Evolutionary conservation across 1,140 invertebrate species (phyloP).

Genomic region (Gryon sp.): DNA sequence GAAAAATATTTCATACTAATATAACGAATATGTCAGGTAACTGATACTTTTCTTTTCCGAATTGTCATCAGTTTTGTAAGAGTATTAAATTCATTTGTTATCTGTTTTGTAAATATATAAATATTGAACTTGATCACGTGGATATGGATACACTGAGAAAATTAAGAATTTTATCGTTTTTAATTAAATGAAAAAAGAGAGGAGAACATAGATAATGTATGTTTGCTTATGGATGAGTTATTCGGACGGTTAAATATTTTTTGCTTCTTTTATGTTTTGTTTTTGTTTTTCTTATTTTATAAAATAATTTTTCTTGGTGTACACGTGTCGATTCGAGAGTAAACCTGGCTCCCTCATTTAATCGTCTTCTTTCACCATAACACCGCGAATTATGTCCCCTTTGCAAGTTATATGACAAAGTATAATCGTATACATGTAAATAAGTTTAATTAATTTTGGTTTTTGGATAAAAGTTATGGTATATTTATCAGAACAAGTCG

Average conservation of each 20-base stretch:
- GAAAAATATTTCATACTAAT: slow-evolving; percentile 48
- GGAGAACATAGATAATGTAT: too few relatives aligned
- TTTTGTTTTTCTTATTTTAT: too few relatives aligned
- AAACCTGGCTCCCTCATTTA: background rate
- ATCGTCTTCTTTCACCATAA: too few relatives aligned
- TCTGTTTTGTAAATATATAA: slow-evolving; percentile 37
- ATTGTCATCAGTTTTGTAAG: slow-evolving; percentile 20
- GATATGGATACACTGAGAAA: slow-evolving; percentile 9
- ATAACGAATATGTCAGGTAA: slow-evolving; percentile 15
- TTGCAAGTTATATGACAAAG: slow-evolving; percentile 27
- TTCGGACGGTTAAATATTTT: too few relatives aligned
- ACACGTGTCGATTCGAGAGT: background rate
- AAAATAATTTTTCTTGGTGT: background rate
- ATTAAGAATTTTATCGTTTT: too few relatives aligned
- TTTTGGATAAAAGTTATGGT: slow-evolving; percentile 34
- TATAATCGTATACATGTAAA: slow-evolving; percentile 46
- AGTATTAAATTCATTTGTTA: slow-evolving; percentile 50
- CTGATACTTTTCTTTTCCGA: slow-evolving; percentile 27
- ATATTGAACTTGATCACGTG: slow-evolving; percentile 17
- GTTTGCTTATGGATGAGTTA: too few relatives aligned
- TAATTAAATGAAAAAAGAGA: too few relatives aligned
- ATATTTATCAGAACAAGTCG: slow-evolving; percentile 38
- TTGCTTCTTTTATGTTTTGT: background rate
- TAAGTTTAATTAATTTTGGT: slow-evolving; percentile 43
- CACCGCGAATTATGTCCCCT: slow-evolving; percentile 4